Conservation (phyloP, 2,113 vertebrate species). For the Mesoclemmys tuberculata region DNA sequence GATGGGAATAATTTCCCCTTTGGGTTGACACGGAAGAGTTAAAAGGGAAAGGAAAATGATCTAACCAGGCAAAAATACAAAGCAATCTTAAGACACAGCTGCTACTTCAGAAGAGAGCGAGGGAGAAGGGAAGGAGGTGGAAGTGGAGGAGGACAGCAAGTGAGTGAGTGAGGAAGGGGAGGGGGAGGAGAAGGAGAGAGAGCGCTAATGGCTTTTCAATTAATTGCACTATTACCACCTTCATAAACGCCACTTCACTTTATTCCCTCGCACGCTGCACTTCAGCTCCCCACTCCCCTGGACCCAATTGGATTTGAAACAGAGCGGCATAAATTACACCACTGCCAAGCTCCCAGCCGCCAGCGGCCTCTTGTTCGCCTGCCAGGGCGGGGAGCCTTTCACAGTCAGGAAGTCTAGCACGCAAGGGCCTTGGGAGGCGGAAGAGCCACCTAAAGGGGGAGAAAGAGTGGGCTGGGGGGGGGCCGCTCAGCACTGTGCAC, state of each 20-base stretch:
- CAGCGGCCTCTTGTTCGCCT: background rate
- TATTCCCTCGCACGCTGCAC: conserved; percentile 52
- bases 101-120: conserved; percentile 56
- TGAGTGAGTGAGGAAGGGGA: conserved; percentile 69
- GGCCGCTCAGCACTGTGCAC: background rate
- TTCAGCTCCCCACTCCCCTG: background rate
- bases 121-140: conserved; percentile 69
- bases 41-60: conserved; percentile 63
- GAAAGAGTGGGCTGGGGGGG: background rate
- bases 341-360: background rate
- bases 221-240: conserved; percentile 80
- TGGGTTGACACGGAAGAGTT: conserved; percentile 45
- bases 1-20: background rate
- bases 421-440: background rate
- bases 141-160: conserved; percentile 69
- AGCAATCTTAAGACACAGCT: background rate
- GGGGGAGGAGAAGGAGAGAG: conserved; percentile 65
- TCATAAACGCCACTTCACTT: conserved; percentile 56
- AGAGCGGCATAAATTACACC: conserved; percentile 47
- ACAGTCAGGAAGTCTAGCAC: background rate
- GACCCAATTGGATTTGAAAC: conserved; percentile 31
- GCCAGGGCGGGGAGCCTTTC: background rate
- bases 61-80: conserved; percentile 57
- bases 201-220: conserved; percentile 79
- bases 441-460: background rate